Evolutionary conservation across 2,113 vertebrate species (phyloP).

Genomic region (Ptilorrhoa leucosticta): DNA sequence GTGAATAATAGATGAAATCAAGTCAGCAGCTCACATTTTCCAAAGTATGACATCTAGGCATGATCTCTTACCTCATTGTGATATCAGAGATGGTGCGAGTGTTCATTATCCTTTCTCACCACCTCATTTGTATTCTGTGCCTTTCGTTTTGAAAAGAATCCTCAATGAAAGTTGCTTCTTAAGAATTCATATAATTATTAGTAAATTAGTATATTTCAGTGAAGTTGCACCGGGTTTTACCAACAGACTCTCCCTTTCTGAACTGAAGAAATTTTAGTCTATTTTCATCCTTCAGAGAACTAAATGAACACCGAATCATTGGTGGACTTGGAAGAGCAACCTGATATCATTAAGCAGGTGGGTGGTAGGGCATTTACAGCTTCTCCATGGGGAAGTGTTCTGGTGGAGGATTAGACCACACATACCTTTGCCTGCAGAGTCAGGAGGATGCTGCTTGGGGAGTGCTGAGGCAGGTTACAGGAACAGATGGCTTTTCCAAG

Average conservation of each 20-base stretch:
- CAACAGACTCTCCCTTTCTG: not conserved
- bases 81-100: not conserved
- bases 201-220: not conserved
- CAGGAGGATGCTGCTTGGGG: not conserved
- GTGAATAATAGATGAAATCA: not conserved
- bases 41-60: not conserved
- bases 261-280: not conserved
- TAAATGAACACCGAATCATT: not conserved
- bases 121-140: not conserved
- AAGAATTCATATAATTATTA: not conserved
- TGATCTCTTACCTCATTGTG: not conserved
- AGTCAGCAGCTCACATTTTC: not conserved
- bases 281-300: not conserved
- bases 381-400: not conserved
- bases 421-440: not conserved
- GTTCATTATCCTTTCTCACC: not conserved
- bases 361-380: not conserved
- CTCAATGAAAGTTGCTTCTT: not conserved
- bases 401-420: not conserved
- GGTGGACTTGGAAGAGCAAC: not conserved
- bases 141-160: not conserved
- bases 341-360: not conserved
- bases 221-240: not conserved
- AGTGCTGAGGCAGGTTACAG: not conserved
- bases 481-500: slow-evolving; percentile 36